phyloP scores from a whole-genome alignment of 2,113 vertebrate genomes.

The Vireo altiloquus region DNA sequence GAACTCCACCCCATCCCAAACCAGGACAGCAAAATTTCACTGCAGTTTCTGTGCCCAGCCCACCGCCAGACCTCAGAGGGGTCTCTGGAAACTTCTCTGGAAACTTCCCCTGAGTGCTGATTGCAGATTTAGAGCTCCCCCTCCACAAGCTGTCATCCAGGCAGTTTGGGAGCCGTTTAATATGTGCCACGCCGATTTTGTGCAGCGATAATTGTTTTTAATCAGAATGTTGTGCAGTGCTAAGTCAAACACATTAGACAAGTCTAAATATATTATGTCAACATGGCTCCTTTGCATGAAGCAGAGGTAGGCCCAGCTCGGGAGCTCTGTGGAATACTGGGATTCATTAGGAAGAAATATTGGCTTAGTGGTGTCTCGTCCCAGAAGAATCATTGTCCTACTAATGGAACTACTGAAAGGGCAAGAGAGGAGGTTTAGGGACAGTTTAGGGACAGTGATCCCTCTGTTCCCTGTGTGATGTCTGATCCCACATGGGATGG shows the following conservation, averaged over 20 bases:
- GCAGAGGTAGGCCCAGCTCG: not conserved
- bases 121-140: not conserved
- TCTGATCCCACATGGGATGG: fast-evolving
- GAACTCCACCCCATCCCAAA: not conserved
- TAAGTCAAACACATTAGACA: conserved; percentile 54
- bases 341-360: not conserved
- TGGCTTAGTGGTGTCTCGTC: not conserved
- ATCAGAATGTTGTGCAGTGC: conserved; percentile 53
- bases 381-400: not conserved
- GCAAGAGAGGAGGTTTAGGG: not conserved
- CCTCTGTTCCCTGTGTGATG: not conserved
- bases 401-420: not conserved
- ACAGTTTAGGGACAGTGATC: not conserved
- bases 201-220: conserved; percentile 42
- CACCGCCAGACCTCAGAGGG: fast-evolving
- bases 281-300: not conserved
- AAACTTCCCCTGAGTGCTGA: fast-evolving
- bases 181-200: not conserved
- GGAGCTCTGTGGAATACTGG: not conserved
- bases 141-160: not conserved
- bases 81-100: not conserved
- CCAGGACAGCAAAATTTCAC: fast-evolving
- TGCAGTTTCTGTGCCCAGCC: not conserved
- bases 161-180: not conserved
- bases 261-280: conserved; percentile 51